Evolutionary conservation across 1,140 invertebrate genomes (phyloP).

Genomic region (Zaprionus lachaisei): DNA sequence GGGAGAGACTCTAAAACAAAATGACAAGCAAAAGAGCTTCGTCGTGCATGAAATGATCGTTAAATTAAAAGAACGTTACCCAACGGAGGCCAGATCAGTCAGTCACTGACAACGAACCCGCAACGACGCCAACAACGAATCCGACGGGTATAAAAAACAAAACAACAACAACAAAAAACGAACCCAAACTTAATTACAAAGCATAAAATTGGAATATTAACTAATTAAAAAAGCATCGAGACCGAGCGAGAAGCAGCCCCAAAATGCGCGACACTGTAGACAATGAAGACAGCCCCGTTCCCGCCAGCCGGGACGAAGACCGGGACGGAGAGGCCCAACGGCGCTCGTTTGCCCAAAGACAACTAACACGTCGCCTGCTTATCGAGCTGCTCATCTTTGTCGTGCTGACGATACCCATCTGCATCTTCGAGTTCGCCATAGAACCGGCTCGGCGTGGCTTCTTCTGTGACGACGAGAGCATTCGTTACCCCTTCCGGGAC

Average conservation of each 20-base stretch:
- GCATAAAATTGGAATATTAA: constrained; percentile 70
- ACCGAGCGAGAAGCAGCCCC: neutral
- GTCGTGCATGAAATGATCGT: constrained; percentile 64
- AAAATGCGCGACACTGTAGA: constrained; percentile 54
- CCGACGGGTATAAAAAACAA: constrained; percentile 53
- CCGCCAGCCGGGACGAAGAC: neutral
- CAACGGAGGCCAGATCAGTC: constrained; percentile 64
- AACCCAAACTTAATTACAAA: constrained; percentile 68
- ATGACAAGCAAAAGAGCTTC: constrained; percentile 17
- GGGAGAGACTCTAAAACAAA: constrained; percentile 24
- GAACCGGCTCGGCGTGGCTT: constrained; percentile 95
- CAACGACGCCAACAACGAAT: constrained; percentile 46
- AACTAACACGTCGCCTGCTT: constrained; percentile 46
- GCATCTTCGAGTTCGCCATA: constrained; percentile 89
- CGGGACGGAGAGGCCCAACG: neutral
- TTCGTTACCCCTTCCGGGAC: constrained; percentile 92
- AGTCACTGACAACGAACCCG: constrained; percentile 78
- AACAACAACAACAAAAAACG: constrained; percentile 27
- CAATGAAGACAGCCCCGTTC: constrained; percentile 43
- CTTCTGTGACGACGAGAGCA: constrained; percentile 97
- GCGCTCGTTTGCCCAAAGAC: constrained; percentile 31
- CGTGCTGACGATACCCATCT: constrained; percentile 86
- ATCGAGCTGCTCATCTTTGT: constrained; percentile 68
- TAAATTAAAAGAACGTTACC: constrained; percentile 79
- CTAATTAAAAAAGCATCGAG: constrained; percentile 67